Evolutionary conservation across 2,797 vertebrate species (phyloP).

Genomic region (Epinephelus coioides): DNA sequence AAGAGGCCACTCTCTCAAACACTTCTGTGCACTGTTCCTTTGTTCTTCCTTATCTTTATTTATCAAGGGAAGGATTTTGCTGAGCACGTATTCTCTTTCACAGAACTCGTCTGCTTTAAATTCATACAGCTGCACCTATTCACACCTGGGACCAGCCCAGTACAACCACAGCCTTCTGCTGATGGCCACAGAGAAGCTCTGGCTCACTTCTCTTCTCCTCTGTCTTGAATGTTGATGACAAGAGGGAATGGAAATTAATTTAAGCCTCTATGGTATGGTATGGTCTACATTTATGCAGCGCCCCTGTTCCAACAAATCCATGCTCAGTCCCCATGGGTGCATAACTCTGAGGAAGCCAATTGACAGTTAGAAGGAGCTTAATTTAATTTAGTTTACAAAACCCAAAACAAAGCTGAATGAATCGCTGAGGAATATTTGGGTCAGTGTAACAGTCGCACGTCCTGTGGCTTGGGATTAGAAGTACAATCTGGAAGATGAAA

Average conservation of each 20-base stretch:
- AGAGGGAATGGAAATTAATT: constrained; percentile 3
- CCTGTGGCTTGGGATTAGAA: constrained; percentile 8
- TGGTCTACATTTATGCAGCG: background rate
- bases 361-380: constrained; percentile 8
- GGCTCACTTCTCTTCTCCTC: background rate
- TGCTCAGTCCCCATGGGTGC: background rate
- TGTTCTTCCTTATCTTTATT: constrained; percentile 12
- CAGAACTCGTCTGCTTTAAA: constrained; percentile 28
- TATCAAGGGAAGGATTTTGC: constrained; percentile 26
- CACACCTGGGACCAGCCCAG: constrained; percentile 34
- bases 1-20: no score
- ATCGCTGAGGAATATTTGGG: constrained; percentile 18
- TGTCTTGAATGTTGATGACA: constrained; percentile 18
- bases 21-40: constrained; percentile 1
- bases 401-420: background rate
- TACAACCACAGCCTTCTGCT: background rate
- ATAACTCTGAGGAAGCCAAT: background rate
- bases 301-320: constrained; percentile 2
- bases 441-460: constrained; percentile 14
- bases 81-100: background rate
- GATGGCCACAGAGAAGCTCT: background rate
- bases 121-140: constrained; percentile 7
- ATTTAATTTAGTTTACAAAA: constrained; percentile 12
- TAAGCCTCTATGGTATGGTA: background rate
- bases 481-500: constrained; percentile 4